Conservation (phyloP, 2,797 vertebrate genomes). For the Buceros bicornis region DNA sequence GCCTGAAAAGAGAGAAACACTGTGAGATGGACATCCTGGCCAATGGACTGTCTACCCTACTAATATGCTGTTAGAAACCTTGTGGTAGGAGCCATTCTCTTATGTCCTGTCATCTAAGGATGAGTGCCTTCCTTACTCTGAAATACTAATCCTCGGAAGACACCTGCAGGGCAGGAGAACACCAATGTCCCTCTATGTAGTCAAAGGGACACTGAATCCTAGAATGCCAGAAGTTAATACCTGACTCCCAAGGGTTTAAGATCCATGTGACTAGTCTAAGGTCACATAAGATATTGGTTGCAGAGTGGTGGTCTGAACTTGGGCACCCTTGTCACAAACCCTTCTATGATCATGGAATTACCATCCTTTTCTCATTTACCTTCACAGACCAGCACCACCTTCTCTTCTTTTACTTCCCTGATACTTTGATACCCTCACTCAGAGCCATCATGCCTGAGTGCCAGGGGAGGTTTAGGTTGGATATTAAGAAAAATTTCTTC, state of each 20-base stretch:
- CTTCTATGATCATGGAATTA: not conserved
- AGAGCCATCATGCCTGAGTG: not conserved
- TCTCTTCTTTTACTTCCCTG: not conserved
- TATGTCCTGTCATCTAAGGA: not conserved
- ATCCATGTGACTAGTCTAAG: not conserved
- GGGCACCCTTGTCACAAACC: not conserved
- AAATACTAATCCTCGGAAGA: not conserved
- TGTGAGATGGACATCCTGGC: not conserved
- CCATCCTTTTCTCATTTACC: not conserved
- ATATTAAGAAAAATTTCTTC: no score
- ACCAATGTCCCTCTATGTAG: not conserved
- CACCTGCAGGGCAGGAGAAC: not conserved
- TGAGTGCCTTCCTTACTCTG: not conserved
- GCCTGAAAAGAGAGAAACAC: conserved; percentile 81
- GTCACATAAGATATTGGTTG: not conserved
- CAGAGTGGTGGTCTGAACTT: not conserved
- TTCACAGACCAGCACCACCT: not conserved
- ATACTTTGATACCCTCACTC: not conserved
- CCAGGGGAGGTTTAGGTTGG: not conserved
- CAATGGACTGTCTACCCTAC: not conserved
- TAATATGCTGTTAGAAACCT: not conserved
- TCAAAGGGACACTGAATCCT: not conserved
- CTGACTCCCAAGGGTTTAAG: not conserved
- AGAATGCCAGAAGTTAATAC: not conserved
- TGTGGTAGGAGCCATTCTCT: not conserved